Evolutionary conservation across 2,113 vertebrate genomes (phyloP).

Genomic region (Panthera tigris): DNA sequence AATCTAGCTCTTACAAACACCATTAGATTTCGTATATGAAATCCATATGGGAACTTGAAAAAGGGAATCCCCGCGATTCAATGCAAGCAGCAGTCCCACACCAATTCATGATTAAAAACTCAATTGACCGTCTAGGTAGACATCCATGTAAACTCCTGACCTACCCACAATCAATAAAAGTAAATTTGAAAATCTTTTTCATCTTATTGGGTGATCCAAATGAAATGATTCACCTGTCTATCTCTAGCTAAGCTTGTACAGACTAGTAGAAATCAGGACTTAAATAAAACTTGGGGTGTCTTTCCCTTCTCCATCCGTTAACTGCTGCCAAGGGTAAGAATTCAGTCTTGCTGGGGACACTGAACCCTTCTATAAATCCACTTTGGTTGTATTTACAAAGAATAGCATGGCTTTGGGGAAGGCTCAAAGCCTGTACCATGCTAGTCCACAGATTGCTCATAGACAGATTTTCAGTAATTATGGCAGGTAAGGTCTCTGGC

Average conservation of each 20-base stretch:
- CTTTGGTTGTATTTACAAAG: background rate
- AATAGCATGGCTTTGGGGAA: background rate
- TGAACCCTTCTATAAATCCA: background rate
- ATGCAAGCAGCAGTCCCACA: background rate
- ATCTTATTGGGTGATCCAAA: background rate
- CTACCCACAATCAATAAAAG: background rate
- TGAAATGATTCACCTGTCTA: background rate
- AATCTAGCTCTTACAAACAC: background rate
- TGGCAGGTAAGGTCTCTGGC: background rate
- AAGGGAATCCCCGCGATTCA: background rate
- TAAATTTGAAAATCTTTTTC: background rate
- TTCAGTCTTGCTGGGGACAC: fast-evolving
- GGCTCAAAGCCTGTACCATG: fast-evolving
- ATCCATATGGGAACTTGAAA: background rate
- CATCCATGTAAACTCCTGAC: background rate
- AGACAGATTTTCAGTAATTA: background rate
- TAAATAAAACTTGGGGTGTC: background rate
- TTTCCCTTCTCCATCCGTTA: background rate
- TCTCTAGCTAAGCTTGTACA: background rate
- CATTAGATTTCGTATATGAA: background rate
- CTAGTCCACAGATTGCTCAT: background rate
- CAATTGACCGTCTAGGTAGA: background rate
- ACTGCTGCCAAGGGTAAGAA: background rate
- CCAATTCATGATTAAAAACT: background rate
- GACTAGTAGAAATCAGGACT: background rate